Conservation (phyloP, 2,888 invertebrate genomes). For the Xestia xanthographa region DNA sequence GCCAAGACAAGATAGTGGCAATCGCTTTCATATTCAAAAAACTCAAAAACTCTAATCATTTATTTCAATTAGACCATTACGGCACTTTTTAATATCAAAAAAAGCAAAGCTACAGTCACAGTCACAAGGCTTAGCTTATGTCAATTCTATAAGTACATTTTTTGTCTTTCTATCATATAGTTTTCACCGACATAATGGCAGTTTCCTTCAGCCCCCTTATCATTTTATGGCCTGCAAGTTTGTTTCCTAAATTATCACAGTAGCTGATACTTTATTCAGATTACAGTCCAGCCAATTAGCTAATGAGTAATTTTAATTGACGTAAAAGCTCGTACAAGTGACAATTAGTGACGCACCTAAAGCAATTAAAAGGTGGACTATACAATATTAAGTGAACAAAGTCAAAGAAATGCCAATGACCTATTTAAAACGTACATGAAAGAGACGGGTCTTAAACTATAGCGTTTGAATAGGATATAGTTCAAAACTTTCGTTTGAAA, state of each 20-base stretch:
- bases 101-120: too few species aligned
- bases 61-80: too few species aligned
- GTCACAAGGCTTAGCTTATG: too few species aligned
- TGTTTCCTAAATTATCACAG: too few species aligned
- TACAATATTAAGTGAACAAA: neutral
- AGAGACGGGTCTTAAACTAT: neutral
- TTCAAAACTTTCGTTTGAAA: slow-evolving; percentile 7
- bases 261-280: neutral
- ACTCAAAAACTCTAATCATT: too few species aligned
- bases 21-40: too few species aligned
- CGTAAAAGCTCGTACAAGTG: neutral
- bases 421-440: neutral
- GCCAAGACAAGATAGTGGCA: too few species aligned
- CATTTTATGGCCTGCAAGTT: too few species aligned
- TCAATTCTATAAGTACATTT: too few species aligned
- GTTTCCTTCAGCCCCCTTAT: neutral
- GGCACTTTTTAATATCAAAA: too few species aligned
- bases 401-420: neutral
- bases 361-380: neutral
- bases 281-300: neutral
- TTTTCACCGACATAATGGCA: neutral
- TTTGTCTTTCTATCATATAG: neutral
- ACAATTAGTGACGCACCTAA: neutral
- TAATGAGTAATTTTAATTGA: neutral
- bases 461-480: neutral